phyloP scores from a whole-genome alignment of 2,113 vertebrate genomes.

The Lamprologus sp. region DNA sequence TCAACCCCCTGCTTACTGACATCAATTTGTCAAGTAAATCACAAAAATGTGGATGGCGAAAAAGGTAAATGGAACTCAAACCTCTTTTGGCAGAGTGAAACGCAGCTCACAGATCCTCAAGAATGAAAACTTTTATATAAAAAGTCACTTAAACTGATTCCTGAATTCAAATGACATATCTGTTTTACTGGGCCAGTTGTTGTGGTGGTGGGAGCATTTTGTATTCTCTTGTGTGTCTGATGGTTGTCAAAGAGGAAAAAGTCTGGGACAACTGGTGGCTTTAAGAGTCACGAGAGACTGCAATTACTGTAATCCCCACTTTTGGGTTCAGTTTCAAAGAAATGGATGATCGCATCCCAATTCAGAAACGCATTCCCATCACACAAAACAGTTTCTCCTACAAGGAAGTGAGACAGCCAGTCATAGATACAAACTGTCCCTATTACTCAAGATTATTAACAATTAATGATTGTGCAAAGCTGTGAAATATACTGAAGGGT shows the following conservation, averaged over 20 bases:
- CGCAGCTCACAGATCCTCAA: neutral
- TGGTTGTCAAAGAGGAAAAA: conserved; percentile 23
- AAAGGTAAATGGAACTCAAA: neutral
- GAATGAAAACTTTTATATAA: neutral
- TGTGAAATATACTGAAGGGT: neutral
- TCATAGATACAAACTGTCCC: neutral
- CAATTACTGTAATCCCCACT: conserved; percentile 48
- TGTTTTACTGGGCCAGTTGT: neutral
- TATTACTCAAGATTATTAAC: neutral
- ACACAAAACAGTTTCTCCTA: neutral
- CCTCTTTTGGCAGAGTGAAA: neutral
- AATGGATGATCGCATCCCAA: conserved; percentile 13
- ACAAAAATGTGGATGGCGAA: neutral
- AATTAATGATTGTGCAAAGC: neutral
- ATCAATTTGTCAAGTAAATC: conserved; percentile 2
- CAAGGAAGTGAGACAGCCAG: neutral
- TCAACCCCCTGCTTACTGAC: neutral
- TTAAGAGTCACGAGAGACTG: conserved; percentile 24
- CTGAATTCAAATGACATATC: neutral
- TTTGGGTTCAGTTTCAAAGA: conserved; percentile 38
- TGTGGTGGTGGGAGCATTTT: neutral
- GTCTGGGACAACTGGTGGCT: conserved; percentile 1
- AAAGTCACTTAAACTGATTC: neutral
- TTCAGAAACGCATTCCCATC: conserved; percentile 8
- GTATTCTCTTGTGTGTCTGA: neutral